phyloP scores from a whole-genome alignment of 2,888 invertebrate genomes.

The Drosophila paucipuncta region DNA sequence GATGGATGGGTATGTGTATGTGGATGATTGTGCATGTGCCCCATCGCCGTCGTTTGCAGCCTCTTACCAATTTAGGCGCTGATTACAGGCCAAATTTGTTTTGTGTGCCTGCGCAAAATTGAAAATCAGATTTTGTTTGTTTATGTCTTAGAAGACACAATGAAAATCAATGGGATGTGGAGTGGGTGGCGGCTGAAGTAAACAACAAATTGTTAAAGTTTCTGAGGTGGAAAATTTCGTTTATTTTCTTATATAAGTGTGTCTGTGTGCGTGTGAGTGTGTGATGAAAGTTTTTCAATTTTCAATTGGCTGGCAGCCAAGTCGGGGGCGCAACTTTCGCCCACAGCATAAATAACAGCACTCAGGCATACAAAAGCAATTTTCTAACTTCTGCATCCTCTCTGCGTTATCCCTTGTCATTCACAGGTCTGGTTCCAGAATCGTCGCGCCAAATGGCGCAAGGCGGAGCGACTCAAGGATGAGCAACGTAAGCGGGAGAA shows the following conservation, averaged over 20 bases:
- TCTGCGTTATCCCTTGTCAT: constrained; percentile 13
- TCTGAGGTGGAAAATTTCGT: constrained; percentile 82
- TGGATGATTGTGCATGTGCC: constrained; percentile 12
- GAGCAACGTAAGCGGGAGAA: constrained; percentile 94
- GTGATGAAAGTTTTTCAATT: constrained; percentile 79
- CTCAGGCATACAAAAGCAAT: constrained; percentile 58
- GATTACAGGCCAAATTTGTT: constrained; percentile 80
- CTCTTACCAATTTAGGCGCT: constrained; percentile 74
- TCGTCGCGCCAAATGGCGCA: constrained; percentile 96
- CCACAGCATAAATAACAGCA: constrained; percentile 65
- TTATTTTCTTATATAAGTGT: constrained; percentile 63
- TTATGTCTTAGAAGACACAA: constrained; percentile 63
- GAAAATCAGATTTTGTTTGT: constrained; percentile 79
- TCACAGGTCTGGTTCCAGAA: constrained; percentile 97
- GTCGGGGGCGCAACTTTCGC: constrained; percentile 31
- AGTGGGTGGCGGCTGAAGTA: neutral
- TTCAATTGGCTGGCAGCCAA: constrained; percentile 74
- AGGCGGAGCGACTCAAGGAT: constrained; percentile 95
- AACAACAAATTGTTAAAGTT: constrained; percentile 81
- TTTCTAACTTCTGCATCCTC: constrained; percentile 55
- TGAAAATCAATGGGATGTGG: neutral
- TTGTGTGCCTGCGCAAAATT: constrained; percentile 75
- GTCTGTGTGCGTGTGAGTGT: constrained; percentile 17
- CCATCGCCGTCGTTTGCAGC: neutral
- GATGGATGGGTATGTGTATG: neutral